These are phyloP conservation scores for Progne subis DNA, from an alignment of 2,113 vertebrate species.

Conservation along the genomic window DNA sequence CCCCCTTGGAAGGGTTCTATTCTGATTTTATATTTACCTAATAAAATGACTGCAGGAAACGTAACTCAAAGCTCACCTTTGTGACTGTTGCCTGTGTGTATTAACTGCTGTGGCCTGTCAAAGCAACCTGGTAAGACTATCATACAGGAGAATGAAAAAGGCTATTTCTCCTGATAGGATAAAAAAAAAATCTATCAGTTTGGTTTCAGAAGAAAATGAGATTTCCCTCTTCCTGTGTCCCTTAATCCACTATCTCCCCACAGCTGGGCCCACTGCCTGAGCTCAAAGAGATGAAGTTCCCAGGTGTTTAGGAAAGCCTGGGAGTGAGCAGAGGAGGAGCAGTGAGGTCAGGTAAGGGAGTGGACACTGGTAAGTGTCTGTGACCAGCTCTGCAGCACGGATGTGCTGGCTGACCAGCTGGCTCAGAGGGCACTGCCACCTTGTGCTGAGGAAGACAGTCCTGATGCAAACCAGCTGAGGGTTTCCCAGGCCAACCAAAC, in stretches of 20 bases:
- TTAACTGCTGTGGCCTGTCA: background rate
- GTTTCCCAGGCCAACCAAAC: background rate
- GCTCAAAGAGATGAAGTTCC: background rate
- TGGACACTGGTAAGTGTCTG: fast-evolving
- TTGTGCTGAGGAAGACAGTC: background rate
- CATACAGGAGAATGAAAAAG: background rate
- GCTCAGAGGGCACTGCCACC: background rate
- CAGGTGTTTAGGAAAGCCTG: background rate
- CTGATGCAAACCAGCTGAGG: background rate
- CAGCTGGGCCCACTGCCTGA: background rate
- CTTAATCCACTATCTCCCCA: background rate
- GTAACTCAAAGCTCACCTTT: background rate
- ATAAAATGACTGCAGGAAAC: background rate
- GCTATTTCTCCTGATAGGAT: background rate
- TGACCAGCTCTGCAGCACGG: fast-evolving
- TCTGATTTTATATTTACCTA: background rate
- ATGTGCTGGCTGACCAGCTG: background rate
- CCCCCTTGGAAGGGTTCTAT: background rate
- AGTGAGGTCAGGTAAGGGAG: background rate
- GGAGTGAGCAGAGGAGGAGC: background rate
- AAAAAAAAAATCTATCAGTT: background rate
- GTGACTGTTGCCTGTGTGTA: background rate
- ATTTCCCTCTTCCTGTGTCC: background rate
- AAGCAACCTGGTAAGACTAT: background rate
- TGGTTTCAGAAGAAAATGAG: background rate